Percentiles rank a stretch among this genome's conserved stretches.
These are phyloP conservation scores for Siniperca obscura DNA, from an alignment of 2,797 vertebrate genomes.

Conservation along the genomic window DNA sequence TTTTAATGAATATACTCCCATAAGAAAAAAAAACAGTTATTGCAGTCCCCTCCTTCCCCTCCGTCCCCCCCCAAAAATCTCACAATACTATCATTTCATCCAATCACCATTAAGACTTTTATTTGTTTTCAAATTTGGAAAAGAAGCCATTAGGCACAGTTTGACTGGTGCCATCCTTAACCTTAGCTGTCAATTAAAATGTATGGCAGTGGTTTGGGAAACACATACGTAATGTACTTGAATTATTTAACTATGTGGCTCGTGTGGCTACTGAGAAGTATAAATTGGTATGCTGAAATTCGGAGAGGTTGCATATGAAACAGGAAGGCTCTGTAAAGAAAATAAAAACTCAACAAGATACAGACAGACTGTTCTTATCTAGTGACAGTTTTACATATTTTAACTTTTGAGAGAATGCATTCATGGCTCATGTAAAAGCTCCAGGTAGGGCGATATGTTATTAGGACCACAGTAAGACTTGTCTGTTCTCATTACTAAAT, in stretches of 20 bases:
- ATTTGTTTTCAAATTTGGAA: constrained; percentile 43
- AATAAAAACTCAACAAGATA: constrained; percentile 23
- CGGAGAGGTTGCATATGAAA: constrained; percentile 43
- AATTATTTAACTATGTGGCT: constrained; percentile 61
- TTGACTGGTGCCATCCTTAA: constrained; percentile 45
- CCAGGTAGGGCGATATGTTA: not conserved
- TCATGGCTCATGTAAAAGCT: constrained; percentile 9
- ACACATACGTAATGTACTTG: constrained; percentile 34
- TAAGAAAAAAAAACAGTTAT: not conserved
- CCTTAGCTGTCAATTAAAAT: constrained; percentile 72
- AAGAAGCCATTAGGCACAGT: constrained; percentile 40
- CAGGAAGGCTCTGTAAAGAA: constrained; percentile 1
- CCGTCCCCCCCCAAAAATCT: not conserved
- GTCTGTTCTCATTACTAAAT: constrained; percentile 30
- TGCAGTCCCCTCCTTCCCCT: no score
- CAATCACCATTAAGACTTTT: constrained; percentile 25
- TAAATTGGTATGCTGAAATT: constrained; percentile 41
- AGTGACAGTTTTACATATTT: constrained; percentile 45
- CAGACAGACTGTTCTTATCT: constrained; percentile 9
- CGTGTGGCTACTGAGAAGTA: constrained; percentile 10
- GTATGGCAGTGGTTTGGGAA: constrained; percentile 42
- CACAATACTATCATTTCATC: constrained; percentile 47
- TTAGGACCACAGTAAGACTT: constrained; percentile 13
- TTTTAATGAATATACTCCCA: constrained; percentile 43
- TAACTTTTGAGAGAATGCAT: constrained; percentile 16